phyloP scores from a whole-genome alignment of 2,797 vertebrate genomes.

The Pseudochirops corinnae region DNA sequence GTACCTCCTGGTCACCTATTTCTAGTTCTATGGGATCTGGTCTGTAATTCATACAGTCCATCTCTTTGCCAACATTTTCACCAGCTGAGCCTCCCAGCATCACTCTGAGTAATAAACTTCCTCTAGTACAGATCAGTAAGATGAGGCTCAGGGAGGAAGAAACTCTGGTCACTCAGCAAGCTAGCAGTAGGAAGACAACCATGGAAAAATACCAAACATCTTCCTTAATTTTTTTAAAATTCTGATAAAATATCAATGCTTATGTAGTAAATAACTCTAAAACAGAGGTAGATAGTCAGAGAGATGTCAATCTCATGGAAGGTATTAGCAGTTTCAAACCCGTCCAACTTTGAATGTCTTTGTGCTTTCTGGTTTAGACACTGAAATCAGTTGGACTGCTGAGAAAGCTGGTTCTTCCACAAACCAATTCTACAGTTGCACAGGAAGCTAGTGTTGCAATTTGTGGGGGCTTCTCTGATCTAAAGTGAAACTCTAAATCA shows the following conservation, averaged over 20 bases:
- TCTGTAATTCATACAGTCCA: neutral
- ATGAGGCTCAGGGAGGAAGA: neutral
- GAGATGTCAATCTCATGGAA: neutral
- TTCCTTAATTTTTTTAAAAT: neutral
- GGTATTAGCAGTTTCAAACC: neutral
- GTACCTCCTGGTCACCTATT: neutral
- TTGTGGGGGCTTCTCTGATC: conserved; percentile 24
- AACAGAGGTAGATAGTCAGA: neutral
- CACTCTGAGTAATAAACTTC: neutral
- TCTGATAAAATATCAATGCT: conserved; percentile 30
- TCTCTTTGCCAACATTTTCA: neutral
- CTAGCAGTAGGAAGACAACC: conserved; percentile 2
- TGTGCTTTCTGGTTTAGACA: neutral
- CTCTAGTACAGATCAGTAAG: conserved; percentile 37
- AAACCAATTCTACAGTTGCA: neutral
- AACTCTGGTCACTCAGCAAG: neutral
- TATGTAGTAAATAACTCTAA: neutral
- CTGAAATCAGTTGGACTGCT: neutral
- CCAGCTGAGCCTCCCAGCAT: neutral
- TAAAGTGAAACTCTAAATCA: conserved; percentile 42
- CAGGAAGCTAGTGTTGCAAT: neutral
- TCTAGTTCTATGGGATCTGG: neutral
- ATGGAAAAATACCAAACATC: conserved; percentile 3
- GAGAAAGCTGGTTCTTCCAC: neutral
- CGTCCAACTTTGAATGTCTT: conserved; percentile 10